Evolutionary conservation across 30 jellyfish, hydroid and myxozoan genomes (phyloP), one percentile per base, ranked within the genome.

Genomic region (Chrysaora quinquecirrha): DNA sequence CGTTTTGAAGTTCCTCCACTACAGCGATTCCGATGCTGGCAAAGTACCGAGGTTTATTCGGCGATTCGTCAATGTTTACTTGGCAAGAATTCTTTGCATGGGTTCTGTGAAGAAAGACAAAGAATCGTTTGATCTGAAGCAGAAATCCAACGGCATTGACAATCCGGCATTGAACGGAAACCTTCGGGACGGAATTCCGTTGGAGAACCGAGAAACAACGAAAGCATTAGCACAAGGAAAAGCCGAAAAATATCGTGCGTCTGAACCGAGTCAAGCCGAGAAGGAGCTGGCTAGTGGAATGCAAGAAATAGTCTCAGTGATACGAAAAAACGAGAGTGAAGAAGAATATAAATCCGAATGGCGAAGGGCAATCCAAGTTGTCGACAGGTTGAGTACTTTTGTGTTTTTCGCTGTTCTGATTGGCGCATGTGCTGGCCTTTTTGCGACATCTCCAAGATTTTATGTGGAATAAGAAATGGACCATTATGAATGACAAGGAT

Each of bases 361-460:
- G 95, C 46, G 95, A 33, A n/a, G 84, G 48, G 95, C 95, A 1
- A 80, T 75, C 16, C 80, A 73, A 64, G 88, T 84, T 32, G 84
- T 84, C 19, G 95, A 84, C 52, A 64, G 95, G n/a, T 1, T 84
- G 50, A 43, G 80, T 11, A 73, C 86, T 28, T 18, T 74, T 4
- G n/a, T 73, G 22, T 84, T 84, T 32, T 32, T 84, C 19, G 62
- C 73, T 38, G 64, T 73, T 49, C 65, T 84, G 64, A 46, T 74
- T 48, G 73, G 80, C 43, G 67, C 87, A 2, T 84, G 85, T 54
- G 58, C 34, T 31, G 85, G 87, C 9, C 20, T 84, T 12, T 84
- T 70, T 58, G 43, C 62, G 14, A 0, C 64, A 4, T 61, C 95
- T 16, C 95, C 95, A 0, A 78, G 86, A 25, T 84, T 84, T 32